phyloP scores from a whole-genome alignment of 1,140 invertebrate species.

The Macrosteles quadrilineatus region DNA sequence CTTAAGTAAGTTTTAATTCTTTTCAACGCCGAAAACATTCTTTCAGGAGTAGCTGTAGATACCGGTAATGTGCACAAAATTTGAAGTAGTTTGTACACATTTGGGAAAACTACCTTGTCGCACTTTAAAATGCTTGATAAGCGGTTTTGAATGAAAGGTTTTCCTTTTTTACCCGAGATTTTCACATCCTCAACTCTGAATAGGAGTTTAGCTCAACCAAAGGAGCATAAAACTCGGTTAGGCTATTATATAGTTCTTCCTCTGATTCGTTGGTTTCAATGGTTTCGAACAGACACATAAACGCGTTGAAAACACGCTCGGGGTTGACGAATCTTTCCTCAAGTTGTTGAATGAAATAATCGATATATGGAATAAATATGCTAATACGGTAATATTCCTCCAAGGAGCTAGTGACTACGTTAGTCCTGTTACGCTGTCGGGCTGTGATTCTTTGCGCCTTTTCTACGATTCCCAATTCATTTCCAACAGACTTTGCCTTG shows the following conservation, averaged over 20 bases:
- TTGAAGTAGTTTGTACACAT: slow-evolving; percentile 32
- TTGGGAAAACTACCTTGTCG: slow-evolving; percentile 26
- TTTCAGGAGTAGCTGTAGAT: slow-evolving; percentile 37
- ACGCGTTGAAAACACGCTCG: not conserved
- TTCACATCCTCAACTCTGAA: not conserved
- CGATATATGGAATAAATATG: not conserved
- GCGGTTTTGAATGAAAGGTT: not conserved
- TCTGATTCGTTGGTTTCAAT: not conserved
- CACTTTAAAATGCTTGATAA: not conserved
- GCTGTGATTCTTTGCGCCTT: not conserved
- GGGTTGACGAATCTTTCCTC: slow-evolving; percentile 7
- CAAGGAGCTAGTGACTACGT: not conserved
- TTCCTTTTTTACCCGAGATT: not conserved
- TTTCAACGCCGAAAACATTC: slow-evolving; percentile 38
- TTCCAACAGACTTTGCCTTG: not conserved
- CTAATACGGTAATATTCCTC: not conserved
- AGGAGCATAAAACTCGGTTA: not conserved
- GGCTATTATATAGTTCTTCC: not conserved
- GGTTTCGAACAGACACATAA: slow-evolving; percentile 17
- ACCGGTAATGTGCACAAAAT: slow-evolving; percentile 36
- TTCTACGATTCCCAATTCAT: not conserved
- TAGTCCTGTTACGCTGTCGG: not conserved
- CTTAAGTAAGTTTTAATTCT: slow-evolving; percentile 39
- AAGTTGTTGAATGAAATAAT: slow-evolving; percentile 14
- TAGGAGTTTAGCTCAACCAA: slow-evolving; percentile 1